Evolutionary conservation across 2,113 vertebrate species (phyloP).

Genomic region (Alethe castanea): DNA sequence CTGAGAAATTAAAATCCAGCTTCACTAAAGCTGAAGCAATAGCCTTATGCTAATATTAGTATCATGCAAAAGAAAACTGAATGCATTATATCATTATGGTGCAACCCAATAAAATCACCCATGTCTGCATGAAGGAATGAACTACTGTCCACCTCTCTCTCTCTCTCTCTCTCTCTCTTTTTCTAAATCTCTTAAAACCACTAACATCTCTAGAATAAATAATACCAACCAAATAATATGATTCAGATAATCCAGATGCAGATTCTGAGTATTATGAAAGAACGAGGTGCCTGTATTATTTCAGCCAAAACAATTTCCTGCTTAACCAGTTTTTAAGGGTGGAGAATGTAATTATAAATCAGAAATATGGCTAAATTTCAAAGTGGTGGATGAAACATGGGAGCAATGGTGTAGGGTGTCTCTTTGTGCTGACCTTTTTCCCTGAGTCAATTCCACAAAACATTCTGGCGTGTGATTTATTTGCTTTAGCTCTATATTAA

Average conservation of each 20-base stretch:
- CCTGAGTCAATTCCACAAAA: background rate
- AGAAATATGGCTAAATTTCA: background rate
- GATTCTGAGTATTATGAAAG: background rate
- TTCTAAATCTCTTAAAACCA: background rate
- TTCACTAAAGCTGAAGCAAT: background rate
- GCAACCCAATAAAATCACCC: background rate
- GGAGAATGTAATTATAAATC: background rate
- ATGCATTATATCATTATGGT: background rate
- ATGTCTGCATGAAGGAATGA: background rate
- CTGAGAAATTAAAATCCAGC: background rate
- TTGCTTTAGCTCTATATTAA: background rate
- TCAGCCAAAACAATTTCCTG: background rate
- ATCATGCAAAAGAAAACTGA: background rate
- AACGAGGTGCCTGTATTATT: background rate
- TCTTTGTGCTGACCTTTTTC: background rate
- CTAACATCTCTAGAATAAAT: background rate
- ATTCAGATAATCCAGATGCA: background rate
- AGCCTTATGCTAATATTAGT: background rate
- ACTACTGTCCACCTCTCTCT: fast-evolving
- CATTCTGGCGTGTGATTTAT: background rate
- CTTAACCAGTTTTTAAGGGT: background rate
- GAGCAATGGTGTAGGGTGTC: fast-evolving
- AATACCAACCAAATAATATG: background rate
- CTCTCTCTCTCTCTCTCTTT: too few relatives aligned
- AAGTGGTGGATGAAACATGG: background rate